Evolutionary conservation across 2,888 invertebrate species (phyloP).

Genomic region (Adineta ricciae): DNA sequence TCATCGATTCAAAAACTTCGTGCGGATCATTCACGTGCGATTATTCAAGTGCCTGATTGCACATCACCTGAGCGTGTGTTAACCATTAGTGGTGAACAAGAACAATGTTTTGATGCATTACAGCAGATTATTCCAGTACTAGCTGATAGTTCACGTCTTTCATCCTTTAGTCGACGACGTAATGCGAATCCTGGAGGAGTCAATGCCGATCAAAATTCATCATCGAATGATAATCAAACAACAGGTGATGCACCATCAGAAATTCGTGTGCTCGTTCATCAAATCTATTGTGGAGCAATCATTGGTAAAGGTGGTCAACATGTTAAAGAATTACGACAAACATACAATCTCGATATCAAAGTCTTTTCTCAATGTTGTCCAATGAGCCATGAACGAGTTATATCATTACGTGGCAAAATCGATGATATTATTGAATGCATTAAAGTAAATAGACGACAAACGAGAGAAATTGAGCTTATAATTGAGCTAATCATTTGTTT

Average conservation of each 20-base stretch:
- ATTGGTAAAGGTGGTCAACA: slow-evolving; percentile 92
- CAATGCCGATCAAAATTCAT: neutral
- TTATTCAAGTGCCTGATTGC: slow-evolving; percentile 99
- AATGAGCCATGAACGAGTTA: slow-evolving; percentile 88
- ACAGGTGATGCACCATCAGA: slow-evolving; percentile 4
- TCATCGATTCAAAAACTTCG: slow-evolving; percentile 90
- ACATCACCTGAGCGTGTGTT: slow-evolving; percentile 96
- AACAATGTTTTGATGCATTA: slow-evolving; percentile 49
- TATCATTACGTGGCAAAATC: slow-evolving; percentile 75
- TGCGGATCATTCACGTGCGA: slow-evolving; percentile 57
- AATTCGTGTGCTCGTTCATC: slow-evolving; percentile 84
- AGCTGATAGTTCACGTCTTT: neutral
- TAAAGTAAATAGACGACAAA: neutral
- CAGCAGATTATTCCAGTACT: neutral
- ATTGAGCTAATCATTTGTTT: neutral
- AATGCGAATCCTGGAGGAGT: neutral
- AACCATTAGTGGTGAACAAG: neutral
- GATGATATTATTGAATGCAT: slow-evolving; percentile 51
- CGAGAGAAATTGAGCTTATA: no score
- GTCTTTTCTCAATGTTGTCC: slow-evolving; percentile 72
- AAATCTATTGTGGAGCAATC: slow-evolving; percentile 93
- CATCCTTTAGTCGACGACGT: slow-evolving; percentile 6
- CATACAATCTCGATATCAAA: slow-evolving; percentile 70
- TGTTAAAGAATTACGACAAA: slow-evolving; percentile 84
- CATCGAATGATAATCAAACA: neutral